A percentile compares a stretch with the other conserved stretches of the same genome.
phyloP scores from a whole-genome alignment of 2,113 vertebrate genomes.

The Crotalus tigris region DNA sequence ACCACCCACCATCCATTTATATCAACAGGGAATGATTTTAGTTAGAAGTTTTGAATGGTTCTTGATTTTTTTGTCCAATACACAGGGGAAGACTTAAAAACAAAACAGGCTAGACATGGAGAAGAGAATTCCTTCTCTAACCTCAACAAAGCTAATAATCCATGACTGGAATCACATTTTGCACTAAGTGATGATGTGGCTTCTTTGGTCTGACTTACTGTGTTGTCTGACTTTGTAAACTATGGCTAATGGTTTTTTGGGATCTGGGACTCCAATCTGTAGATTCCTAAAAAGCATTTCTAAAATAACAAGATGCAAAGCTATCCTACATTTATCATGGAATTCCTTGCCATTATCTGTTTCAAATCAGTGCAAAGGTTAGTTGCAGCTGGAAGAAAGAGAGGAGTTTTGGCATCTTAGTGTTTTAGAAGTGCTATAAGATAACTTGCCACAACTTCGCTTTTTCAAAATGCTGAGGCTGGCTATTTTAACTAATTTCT shows the following conservation, averaged over 20 bases:
- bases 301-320: not conserved
- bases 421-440: slow-evolving; percentile 1
- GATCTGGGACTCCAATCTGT: not conserved
- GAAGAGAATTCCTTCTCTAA: not conserved
- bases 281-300: not conserved
- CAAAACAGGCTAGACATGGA: not conserved
- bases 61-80: not conserved
- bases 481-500: not conserved
- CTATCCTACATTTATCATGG: not conserved
- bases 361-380: not conserved
- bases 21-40: not conserved
- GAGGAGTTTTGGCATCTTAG: not conserved
- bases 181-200: not conserved
- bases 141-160: not conserved
- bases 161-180: not conserved
- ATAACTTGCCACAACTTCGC: not conserved
- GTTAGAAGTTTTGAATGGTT: not conserved
- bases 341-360: not conserved
- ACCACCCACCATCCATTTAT: not conserved
- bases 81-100: not conserved
- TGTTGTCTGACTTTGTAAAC: not conserved
- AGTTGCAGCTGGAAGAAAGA: not conserved
- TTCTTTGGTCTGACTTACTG: not conserved
- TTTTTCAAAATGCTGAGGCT: slow-evolving; percentile 26
- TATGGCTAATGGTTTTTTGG: not conserved